Base-by-base conservation (phyloP, 2,797 vertebrate species). In the Acipenser transmontanus region DNA sequence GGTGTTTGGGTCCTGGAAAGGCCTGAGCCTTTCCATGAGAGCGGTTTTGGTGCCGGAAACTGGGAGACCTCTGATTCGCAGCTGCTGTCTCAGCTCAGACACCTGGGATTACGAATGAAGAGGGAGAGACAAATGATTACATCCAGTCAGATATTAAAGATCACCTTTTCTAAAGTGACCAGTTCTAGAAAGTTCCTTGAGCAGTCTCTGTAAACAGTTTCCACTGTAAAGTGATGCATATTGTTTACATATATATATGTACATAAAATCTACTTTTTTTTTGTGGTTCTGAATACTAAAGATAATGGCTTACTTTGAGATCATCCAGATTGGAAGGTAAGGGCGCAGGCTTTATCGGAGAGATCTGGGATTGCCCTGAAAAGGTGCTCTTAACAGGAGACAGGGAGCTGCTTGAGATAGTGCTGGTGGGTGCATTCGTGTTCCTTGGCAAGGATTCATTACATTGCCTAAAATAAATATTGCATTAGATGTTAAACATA, bases 11-110 rank as follows among this genome's bases (percentile, higher is more conserved):
- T 98, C 95, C 78, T 90, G 94, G 77, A 97, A 98, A 71, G 97
- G 97, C 56, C 93, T 82, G 14, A 99, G 91, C 10, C 97, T 81
- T 73, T 99, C 95, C 67, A 99, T 95, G 72, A 99, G 91, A 0
- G 97, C 93, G 0, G 92, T 98, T 73, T 99, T 99, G 56, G 97
- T 99, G 13, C 97, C 97, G 0, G 97, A 99, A 56, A 99, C 97
- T 0, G 97, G 96, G 74, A 99, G 84, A 14, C 97, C 97, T 1
- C 97, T 91, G 51, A 98, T 92, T 61, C 96, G 91, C 67, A 99
- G 90, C 80, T 99, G 96, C 78, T 99, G 97, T 70, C 96, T 88
- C 64, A 99, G 84, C 74, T 99, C 97, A 0, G 96, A 98, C 2
- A 99, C 97, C 97, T 98, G 47, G 4, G 49, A 71, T 17, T n/a